Evolutionary conservation across 2,888 invertebrate species (phyloP).

Genomic region (Drosophila tripunctata): DNA sequence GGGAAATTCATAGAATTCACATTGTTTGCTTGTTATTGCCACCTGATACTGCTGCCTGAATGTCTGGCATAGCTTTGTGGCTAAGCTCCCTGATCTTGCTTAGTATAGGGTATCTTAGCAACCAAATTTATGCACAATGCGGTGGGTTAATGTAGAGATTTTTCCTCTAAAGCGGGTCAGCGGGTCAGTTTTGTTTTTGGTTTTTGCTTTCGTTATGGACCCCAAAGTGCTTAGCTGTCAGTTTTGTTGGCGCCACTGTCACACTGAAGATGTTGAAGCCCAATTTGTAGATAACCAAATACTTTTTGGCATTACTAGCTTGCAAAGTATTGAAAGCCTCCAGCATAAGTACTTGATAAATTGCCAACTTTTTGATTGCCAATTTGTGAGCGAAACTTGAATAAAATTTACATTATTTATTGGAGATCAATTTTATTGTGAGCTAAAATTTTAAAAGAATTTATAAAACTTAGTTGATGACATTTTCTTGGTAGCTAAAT

Average conservation of each 20-base stretch:
- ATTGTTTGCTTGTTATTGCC: not conserved
- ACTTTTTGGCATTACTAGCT: constrained; percentile 1
- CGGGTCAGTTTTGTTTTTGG: constrained; percentile 35
- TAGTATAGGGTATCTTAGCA: not conserved
- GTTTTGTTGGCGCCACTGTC: constrained; percentile 26
- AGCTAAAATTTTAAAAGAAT: no score
- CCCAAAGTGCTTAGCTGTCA: constrained; percentile 21
- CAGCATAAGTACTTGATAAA: constrained; percentile 13
- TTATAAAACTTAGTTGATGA: no score
- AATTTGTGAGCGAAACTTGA: constrained; percentile 6
- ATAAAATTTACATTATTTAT: not conserved
- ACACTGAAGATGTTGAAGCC: constrained; percentile 25
- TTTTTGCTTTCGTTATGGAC: no score
- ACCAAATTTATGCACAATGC: not conserved
- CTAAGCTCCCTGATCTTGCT: constrained; percentile 6
- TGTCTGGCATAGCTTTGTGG: constrained; percentile 20
- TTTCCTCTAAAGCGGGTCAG: constrained; percentile 31
- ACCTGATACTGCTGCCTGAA: constrained; percentile 34
- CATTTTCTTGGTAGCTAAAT: no score
- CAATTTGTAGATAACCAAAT: constrained; percentile 30
- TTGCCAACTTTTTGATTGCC: constrained; percentile 23
- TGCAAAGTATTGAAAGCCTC: constrained; percentile 20
- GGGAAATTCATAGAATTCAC: constrained; percentile 7
- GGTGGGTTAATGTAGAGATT: constrained; percentile 1
- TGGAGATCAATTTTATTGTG: not conserved